Evolutionary conservation across 2,888 invertebrate genomes (phyloP), one percentile per base, ranked within the genome.

Genomic region (Molanna angustata): DNA sequence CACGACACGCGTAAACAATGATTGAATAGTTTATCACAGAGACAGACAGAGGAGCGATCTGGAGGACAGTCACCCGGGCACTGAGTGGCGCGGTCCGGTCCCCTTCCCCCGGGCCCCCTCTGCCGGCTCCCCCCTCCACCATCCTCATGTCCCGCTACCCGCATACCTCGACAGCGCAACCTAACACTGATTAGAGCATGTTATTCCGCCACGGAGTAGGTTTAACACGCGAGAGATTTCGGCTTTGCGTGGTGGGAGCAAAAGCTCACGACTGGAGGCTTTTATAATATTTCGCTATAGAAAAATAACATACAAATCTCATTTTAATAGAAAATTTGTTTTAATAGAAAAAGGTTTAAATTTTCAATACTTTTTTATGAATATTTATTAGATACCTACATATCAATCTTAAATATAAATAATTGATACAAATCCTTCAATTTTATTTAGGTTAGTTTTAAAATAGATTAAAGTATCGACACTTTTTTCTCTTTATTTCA

Each of bases 71-170:
- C 54, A 57, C 54, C 52, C 57, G 52, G 52, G 46, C 44, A 54
- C 49, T 49, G 52, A 33, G 52, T 20, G 45, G 21, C 19, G 43
- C 41, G 22, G 35, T 39, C 41, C 45, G 19, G 16, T 32, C 46
- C 68, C 69, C 65, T 70, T 69, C 67, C 69, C 66, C 65, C 67
- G 69, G 67, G 65, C 70, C 68, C 66, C 65, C 62, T 40, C 45
- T 16, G 22, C 52, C 43, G 17, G 66, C 58, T 60, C 62, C 58
- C 64, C 58, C 58, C 63, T n/a, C 61, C 63, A 63, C 66, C 69
- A 66, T 66, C 66, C 67, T 68, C 72, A 14, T 27, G 41, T 6
- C 61, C 62, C 63, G 66, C 69, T 66, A 65, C 66, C 67, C 35
- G 21, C 43, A 19, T 43, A 19, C 43, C 35, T 11, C 68, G 71